A percentile compares a stretch with the other conserved stretches of the same genome.
Conservation (phyloP, 1,140 invertebrate species). For the Drosophila varians region DNA sequence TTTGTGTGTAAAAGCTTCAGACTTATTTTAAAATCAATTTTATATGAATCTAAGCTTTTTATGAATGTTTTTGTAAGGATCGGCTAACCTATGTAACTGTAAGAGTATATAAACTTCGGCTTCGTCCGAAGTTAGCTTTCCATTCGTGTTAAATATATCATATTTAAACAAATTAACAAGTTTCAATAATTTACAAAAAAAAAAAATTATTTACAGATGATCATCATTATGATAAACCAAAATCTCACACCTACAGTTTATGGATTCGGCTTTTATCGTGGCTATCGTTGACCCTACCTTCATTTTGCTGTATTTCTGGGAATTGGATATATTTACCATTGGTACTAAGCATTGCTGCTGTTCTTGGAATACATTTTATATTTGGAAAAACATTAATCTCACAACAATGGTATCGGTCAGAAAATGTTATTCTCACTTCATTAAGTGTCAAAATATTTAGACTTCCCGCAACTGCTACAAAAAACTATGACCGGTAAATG, state of each 20-base stretch:
- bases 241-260: not conserved
- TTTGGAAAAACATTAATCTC: conserved; percentile 1
- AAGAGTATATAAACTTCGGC: no score
- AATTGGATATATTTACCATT: conserved; percentile 26
- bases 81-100: no score
- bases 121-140: no score
- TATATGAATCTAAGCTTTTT: no score
- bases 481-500: conserved; percentile 12
- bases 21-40: no score
- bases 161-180: no score
- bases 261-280: conserved; percentile 15
- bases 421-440: not conserved
- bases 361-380: conserved; percentile 25
- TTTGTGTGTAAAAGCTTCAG: no score
- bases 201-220: conserved; percentile 83
- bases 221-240: conserved; percentile 88
- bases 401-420: not conserved
- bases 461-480: not conserved
- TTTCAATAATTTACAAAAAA: not conserved
- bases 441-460: not conserved
- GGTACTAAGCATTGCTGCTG: not conserved
- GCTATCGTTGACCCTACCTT: not conserved
- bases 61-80: no score
- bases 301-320: not conserved
- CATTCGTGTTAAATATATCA: no score